Evolutionary conservation across 2,888 invertebrate species (phyloP).

Genomic region (Limnephilus auricula): DNA sequence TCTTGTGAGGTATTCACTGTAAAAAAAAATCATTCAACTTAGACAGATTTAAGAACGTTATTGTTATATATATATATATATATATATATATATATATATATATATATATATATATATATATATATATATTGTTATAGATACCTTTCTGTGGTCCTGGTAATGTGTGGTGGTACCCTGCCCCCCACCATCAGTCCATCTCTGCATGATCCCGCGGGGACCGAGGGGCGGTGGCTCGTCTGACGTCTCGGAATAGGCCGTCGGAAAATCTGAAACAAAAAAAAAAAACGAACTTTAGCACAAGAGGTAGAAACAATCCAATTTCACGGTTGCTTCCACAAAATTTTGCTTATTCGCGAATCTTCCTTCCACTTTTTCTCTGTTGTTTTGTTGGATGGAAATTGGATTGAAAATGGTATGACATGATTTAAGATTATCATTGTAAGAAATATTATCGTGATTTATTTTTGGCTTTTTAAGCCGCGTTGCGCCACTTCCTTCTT

Average conservation of each 20-base stretch:
- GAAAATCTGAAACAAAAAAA: background rate
- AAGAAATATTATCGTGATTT: too few relatives aligned
- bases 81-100: too few relatives aligned
- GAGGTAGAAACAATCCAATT: background rate
- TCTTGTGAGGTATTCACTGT: too few relatives aligned
- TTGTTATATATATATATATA: too few relatives aligned
- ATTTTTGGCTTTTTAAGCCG: too few relatives aligned
- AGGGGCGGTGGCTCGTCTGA: background rate
- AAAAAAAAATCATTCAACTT: too few relatives aligned
- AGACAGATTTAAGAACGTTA: too few relatives aligned
- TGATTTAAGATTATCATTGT: too few relatives aligned
- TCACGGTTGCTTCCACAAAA: background rate
- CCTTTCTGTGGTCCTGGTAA: constrained; percentile 52
- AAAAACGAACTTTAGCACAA: background rate
- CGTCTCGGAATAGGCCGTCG: background rate
- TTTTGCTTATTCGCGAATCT: too few relatives aligned
- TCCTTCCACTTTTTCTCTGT: background rate
- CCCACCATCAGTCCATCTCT: background rate
- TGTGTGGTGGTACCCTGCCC: constrained; percentile 16
- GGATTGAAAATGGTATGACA: too few relatives aligned
- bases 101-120: too few relatives aligned
- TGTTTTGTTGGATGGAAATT: background rate
- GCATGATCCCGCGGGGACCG: background rate
- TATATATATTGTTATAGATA: background rate
- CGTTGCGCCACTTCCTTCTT: too few relatives aligned